These are phyloP conservation scores for Mimachlamys varia DNA, from an alignment of 2,888 invertebrate species.

Conservation along the genomic window DNA sequence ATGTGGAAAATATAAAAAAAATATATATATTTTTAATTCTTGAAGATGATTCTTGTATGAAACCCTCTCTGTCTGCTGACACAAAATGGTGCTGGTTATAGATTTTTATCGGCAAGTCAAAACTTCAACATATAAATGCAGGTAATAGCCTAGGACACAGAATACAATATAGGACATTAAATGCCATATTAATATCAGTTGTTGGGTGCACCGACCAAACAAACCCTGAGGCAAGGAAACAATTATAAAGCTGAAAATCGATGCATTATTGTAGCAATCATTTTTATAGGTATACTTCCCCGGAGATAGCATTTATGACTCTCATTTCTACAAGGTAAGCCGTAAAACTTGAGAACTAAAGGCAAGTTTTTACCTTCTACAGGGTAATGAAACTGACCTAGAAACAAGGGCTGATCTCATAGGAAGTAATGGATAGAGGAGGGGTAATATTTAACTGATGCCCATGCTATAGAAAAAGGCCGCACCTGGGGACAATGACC, in stretches of 20 bases:
- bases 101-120: neutral
- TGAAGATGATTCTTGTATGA: neutral
- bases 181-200: neutral
- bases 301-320: neutral
- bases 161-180: neutral
- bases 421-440: no score
- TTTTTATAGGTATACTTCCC: neutral
- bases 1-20: no score
- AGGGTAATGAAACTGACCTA: neutral
- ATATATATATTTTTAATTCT: no score
- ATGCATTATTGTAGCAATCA: neutral
- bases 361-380: neutral
- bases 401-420: no score
- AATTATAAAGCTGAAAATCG: neutral
- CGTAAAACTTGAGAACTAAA: neutral
- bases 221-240: neutral
- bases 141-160: no score
- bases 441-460: no score
- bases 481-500: neutral
- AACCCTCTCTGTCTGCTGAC: neutral
- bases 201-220: neutral
- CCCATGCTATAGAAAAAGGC: no score
- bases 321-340: neutral
- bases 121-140: no score
- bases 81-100: neutral